Conservation (phyloP, 2,888 invertebrate species). For the Zhengitettix transpicula region DNA sequence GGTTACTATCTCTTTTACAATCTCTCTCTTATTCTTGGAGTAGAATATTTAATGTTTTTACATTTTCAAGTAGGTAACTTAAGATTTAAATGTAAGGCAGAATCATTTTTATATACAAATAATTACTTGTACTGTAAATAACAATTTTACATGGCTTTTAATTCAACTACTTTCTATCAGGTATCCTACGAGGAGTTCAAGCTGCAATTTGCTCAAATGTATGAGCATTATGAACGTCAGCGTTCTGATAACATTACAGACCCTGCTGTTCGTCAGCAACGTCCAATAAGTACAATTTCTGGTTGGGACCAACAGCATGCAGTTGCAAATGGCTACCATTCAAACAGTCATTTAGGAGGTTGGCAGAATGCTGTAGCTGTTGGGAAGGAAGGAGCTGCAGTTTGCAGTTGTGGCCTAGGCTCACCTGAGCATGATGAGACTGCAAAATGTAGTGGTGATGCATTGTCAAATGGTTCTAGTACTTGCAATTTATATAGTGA, state of each 20-base stretch:
- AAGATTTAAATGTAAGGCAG: too few relatives aligned
- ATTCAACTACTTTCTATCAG: conserved; percentile 28
- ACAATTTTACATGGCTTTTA: not conserved
- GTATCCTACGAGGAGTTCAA: conserved; percentile 97
- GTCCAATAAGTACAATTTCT: conserved; percentile 90
- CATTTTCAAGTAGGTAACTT: too few relatives aligned
- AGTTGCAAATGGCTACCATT: conserved; percentile 21
- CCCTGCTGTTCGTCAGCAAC: conserved; percentile 78
- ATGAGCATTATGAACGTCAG: conserved; percentile 86
- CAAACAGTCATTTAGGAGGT: conserved; percentile 16
- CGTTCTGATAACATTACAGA: conserved; percentile 90
- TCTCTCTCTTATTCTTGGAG: too few relatives aligned
- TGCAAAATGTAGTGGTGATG: conserved; percentile 5
- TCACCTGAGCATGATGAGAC: conserved; percentile 2
- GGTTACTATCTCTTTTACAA: too few relatives aligned
- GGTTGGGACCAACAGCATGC: conserved; percentile 61
- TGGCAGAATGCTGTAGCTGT: conserved; percentile 2
- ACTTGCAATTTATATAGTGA: conserved; percentile 11
- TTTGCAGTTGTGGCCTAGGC: conserved; percentile 4
- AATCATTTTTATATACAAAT: not conserved
- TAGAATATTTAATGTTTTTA: too few relatives aligned
- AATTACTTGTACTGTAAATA: not conserved
- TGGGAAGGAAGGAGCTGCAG: not conserved
- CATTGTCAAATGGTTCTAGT: conserved; percentile 8
- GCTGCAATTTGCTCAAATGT: conserved; percentile 93